phyloP scores from a whole-genome alignment of 2,113 vertebrate genomes.

The Heptranchias perlo region DNA sequence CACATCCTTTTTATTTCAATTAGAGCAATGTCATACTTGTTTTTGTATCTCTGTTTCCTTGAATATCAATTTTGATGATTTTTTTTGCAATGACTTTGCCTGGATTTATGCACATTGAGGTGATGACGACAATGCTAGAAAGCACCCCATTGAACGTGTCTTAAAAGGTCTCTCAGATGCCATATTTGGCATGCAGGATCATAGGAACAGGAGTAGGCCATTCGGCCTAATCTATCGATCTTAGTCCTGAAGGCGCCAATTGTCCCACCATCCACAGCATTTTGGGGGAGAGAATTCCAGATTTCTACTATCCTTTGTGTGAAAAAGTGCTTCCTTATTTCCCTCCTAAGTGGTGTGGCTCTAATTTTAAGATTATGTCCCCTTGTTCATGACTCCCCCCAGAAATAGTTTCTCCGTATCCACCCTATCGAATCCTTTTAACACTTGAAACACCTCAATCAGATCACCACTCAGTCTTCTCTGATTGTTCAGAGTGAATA shows the following conservation, averaged over 20 bases:
- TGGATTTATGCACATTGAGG: too few relatives aligned
- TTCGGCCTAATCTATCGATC: neutral
- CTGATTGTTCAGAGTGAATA: neutral
- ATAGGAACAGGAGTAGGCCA: neutral
- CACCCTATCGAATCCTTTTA: neutral
- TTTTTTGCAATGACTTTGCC: neutral
- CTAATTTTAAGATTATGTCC: neutral
- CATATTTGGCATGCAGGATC: neutral
- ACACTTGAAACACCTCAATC: neutral
- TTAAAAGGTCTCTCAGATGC: neutral
- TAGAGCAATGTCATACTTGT: neutral
- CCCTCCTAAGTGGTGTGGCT: neutral
- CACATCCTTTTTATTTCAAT: neutral
- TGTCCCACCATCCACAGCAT: neutral
- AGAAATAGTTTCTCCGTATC: neutral
- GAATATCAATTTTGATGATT: neutral
- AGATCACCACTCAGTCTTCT: neutral
- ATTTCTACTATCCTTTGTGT: neutral
- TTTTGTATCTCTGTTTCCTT: neutral
- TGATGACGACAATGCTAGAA: too few relatives aligned
- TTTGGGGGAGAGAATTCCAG: neutral
- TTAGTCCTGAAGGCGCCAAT: neutral
- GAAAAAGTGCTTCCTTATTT: neutral
- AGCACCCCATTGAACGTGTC: neutral
- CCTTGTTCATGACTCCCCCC: neutral